phyloP scores from a whole-genome alignment of 2,888 invertebrate genomes.

The Nezara viridula region DNA sequence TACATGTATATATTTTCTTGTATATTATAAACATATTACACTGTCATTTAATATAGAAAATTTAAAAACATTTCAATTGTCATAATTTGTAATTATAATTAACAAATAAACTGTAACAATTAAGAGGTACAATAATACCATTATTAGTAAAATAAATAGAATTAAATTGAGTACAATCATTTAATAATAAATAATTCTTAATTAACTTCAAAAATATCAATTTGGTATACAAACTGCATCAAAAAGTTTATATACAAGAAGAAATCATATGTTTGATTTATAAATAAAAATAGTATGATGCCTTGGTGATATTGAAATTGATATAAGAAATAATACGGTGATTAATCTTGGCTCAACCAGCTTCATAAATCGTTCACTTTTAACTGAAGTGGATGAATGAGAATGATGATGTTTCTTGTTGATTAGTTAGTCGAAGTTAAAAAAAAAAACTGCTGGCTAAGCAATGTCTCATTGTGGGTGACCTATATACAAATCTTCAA shows the following conservation, averaged over 20 bases:
- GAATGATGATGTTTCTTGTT: background rate
- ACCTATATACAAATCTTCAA: background rate
- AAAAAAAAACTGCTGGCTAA: background rate
- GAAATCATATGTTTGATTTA: too few relatives aligned
- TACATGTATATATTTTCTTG: background rate
- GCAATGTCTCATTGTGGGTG: background rate
- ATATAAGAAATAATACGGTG: background rate
- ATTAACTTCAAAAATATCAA: too few relatives aligned
- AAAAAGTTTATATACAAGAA: too few relatives aligned
- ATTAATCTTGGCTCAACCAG: too few relatives aligned
- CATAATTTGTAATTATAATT: background rate
- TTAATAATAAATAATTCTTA: background rate
- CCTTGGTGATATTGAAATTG: too few relatives aligned
- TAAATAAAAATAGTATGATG: too few relatives aligned
- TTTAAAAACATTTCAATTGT: background rate
- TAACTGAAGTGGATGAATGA: background rate
- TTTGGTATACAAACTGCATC: background rate
- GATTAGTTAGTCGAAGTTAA: background rate
- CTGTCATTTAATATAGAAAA: too few relatives aligned
- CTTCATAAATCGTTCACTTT: background rate
- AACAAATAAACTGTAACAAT: background rate
- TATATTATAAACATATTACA: background rate
- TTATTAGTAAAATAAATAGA: background rate
- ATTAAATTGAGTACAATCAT: constrained; percentile 1
- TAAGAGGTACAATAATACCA: background rate